A percentile compares a stretch with the other conserved stretches of the same genome.
These are phyloP conservation scores for Drosophila stalkeri DNA, from an alignment of 2,888 invertebrate species.

Conservation along the genomic window DNA sequence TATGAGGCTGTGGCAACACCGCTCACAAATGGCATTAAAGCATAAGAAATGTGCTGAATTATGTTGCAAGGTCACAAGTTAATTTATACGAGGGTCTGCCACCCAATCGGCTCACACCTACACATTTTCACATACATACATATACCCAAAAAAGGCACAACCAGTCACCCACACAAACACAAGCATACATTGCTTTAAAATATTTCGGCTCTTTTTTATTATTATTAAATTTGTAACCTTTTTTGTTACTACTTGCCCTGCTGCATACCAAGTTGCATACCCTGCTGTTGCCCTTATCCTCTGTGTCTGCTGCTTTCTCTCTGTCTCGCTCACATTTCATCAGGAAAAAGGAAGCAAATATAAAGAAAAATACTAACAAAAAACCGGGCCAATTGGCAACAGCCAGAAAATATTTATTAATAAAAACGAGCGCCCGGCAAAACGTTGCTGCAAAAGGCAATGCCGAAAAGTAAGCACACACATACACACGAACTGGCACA, in stretches of 20 bases:
- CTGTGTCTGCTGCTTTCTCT: constrained; percentile 7
- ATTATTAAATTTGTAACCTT: constrained; percentile 57
- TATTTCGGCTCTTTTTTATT: constrained; percentile 40
- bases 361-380: constrained; percentile 49
- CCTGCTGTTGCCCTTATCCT: background rate
- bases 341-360: constrained; percentile 59
- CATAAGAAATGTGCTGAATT: constrained; percentile 65
- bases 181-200: constrained; percentile 25
- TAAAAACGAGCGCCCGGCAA: constrained; percentile 77
- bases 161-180: constrained; percentile 7
- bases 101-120: constrained; percentile 31
- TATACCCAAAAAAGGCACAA: constrained; percentile 17
- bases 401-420: constrained; percentile 78
- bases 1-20: constrained; percentile 10
- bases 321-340: constrained; percentile 16
- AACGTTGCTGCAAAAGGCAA: constrained; percentile 57
- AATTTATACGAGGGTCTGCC: constrained; percentile 68
- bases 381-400: constrained; percentile 76
- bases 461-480: constrained; percentile 44
- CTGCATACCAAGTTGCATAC: constrained; percentile 3
- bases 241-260: constrained; percentile 12
- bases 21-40: constrained; percentile 60
- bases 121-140: constrained; percentile 25
- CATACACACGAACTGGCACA: background rate
- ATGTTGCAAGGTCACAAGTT: constrained; percentile 70